Base-by-base conservation (phyloP, 1,140 invertebrate genomes). In the Acyrthosiphon pisum region DNA sequence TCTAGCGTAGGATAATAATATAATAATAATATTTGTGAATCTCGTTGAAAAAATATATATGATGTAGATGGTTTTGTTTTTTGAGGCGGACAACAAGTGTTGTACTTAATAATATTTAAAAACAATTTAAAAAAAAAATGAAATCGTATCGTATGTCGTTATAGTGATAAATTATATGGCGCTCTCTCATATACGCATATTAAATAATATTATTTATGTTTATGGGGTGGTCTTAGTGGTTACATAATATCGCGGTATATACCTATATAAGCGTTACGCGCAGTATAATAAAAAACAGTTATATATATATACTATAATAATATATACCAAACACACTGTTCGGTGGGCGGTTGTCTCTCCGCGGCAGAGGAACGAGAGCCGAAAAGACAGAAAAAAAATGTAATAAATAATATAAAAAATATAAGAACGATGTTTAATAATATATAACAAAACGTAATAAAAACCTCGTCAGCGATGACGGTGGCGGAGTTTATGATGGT, bases 391-490 rank as follows among this genome's bases (percentile, higher is more conserved):
- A 30, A 68, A 76, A 76, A 76, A n/a, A 48, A 88, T 35, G 2
- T 23, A 50, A 91, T 44, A 68, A 87, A 86, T 44, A 41, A 68
- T 56, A 26, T 41, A 41, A 91, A 41, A 76, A n/a, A 46, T 41
- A 20, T 68, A 14, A 83, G 26, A 46, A 30, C n/a, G 11, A 53
- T 20, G 48, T 41, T 76, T 30, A 18, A 53, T 53, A 41, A 41
- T 41, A 41, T 41, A 76, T n/a, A 84, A 92, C 44, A 50, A 92
- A 50, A 83, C 44, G 20, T 35, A 83, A 50, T 50, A 84, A 83
- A 86, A 86, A 86, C 84, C 84, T 41, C 23, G 3, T 8, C 76
- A 4, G 35, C 30, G 30, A 18, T 68, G 30, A n/a, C 14, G 60
- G 14, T 30, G 30, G 11, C 4, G 30, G 60, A 60, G 26, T 60